A percentile compares a stretch with the other conserved stretches of the same genome.
Conservation (phyloP, 2,888 invertebrate genomes). For the Drosophila paracracens region DNA sequence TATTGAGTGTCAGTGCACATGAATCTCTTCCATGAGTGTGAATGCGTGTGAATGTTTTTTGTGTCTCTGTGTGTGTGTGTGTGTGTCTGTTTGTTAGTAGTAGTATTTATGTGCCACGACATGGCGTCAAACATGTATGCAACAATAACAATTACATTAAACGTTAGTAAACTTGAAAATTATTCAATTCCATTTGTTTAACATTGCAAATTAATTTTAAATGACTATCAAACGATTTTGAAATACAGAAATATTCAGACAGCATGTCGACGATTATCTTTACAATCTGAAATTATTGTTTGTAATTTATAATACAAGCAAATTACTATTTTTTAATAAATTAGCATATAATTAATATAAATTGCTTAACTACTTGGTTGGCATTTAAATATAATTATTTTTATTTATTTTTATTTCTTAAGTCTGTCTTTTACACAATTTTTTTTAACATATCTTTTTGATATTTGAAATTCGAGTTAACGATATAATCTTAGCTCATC, state of each 20-base stretch:
- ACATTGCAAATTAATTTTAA: slow-evolving; percentile 44
- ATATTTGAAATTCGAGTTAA: neutral
- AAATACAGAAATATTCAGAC: slow-evolving; percentile 22
- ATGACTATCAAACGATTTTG: slow-evolving; percentile 16
- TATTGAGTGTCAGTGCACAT: slow-evolving; percentile 60
- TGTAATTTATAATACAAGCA: slow-evolving; percentile 13
- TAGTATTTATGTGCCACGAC: slow-evolving; percentile 77
- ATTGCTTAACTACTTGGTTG: neutral
- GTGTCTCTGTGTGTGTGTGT: slow-evolving; percentile 14
- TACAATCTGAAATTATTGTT: slow-evolving; percentile 12
- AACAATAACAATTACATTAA: slow-evolving; percentile 76
- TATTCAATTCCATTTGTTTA: slow-evolving; percentile 53
- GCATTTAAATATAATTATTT: neutral
- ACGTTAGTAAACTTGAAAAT: slow-evolving; percentile 45
- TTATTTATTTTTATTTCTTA: neutral
- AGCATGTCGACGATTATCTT: slow-evolving; percentile 26
- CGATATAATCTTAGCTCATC: neutral
- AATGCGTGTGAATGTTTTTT: slow-evolving; percentile 10
- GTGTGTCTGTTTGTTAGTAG: slow-evolving; percentile 28
- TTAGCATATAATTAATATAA: neutral
- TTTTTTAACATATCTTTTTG: neutral
- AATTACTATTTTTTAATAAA: neutral
- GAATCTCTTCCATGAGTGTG: slow-evolving; percentile 46
- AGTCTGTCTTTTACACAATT: too few species aligned
- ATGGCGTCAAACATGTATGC: slow-evolving; percentile 74